Conservation (phyloP, 2,888 invertebrate species). For the Drosophila falleni region DNA sequence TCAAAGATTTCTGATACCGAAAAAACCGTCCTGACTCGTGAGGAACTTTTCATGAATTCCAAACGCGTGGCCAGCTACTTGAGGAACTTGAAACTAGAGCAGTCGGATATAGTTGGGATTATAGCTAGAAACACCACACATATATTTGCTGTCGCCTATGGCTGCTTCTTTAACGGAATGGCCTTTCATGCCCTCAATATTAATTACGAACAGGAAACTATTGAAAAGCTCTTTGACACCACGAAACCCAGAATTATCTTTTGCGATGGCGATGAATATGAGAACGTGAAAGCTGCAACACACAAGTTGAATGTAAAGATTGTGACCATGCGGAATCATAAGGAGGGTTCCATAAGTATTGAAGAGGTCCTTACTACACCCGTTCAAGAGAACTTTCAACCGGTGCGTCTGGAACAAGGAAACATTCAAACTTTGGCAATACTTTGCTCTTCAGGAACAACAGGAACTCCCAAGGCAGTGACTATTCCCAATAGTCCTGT, state of each 20-base stretch:
- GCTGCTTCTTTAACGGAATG: constrained; percentile 52
- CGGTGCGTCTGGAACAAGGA: constrained; percentile 52
- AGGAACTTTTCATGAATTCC: constrained; percentile 38
- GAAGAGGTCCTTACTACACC: constrained; percentile 16
- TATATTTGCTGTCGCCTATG: constrained; percentile 54
- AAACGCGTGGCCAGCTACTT: constrained; percentile 54
- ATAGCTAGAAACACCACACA: constrained; percentile 59
- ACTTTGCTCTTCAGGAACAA: constrained; percentile 75
- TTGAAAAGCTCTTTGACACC: constrained; percentile 34
- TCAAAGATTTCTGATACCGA: constrained; percentile 50
- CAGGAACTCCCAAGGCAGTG: constrained; percentile 69
- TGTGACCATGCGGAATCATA: constrained; percentile 28
- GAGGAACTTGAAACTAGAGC: constrained; percentile 37
- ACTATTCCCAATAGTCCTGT: constrained; percentile 25
- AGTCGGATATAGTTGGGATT: constrained; percentile 60
- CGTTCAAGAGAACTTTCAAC: constrained; percentile 15
- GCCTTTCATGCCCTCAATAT: constrained; percentile 50
- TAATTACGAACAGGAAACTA: constrained; percentile 24
- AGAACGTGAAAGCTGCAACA: constrained; percentile 20
- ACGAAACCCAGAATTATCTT: constrained; percentile 53
- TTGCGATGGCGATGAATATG: constrained; percentile 36
- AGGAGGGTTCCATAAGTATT: constrained; percentile 6
- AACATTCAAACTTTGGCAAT: constrained; percentile 67
- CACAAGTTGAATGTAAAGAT: constrained; percentile 12
- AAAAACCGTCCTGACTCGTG: constrained; percentile 31